Conservation (phyloP, 2,888 invertebrate genomes). For the Beris chalybata region DNA sequence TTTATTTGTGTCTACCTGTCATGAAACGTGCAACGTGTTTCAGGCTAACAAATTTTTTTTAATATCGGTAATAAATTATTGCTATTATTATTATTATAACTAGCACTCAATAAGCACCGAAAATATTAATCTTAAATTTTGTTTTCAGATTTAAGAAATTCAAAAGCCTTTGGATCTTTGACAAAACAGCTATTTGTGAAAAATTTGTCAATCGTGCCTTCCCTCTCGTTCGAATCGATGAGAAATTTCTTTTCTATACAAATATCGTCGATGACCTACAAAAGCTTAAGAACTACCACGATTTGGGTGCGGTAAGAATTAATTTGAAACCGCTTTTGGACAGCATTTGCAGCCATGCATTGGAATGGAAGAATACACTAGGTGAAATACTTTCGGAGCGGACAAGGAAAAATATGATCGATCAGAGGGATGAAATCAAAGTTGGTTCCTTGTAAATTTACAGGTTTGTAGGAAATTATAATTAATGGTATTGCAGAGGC, state of each 20-base stretch:
- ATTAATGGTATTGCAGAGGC: conserved; percentile 47
- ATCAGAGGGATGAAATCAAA: conserved; percentile 70
- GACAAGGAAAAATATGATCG: conserved; percentile 69
- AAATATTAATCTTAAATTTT: conserved; percentile 3
- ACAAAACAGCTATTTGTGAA: conserved; percentile 73
- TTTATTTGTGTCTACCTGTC: too few species aligned
- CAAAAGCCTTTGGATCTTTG: conserved; percentile 74
- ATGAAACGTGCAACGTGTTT: too few species aligned
- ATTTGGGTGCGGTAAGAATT: conserved; percentile 70
- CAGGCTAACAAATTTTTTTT: too few species aligned
- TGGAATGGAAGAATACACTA: conserved; percentile 76
- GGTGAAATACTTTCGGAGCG: conserved; percentile 69
- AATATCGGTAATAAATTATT: too few species aligned
- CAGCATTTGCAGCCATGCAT: conserved; percentile 72
- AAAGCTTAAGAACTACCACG: conserved; percentile 62
- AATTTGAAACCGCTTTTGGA: conserved; percentile 72
- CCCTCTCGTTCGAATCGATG: conserved; percentile 69
- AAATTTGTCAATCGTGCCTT: conserved; percentile 72
- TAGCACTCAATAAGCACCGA: too few species aligned
- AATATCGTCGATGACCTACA: conserved; percentile 71
- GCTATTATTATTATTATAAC: too few species aligned
- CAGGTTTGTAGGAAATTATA: too few species aligned
- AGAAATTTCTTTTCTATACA: conserved; percentile 82
- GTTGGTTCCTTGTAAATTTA: conserved; percentile 54
- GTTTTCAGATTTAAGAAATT: conserved; percentile 70